These are phyloP conservation scores for Sebastes cheni DNA, from an alignment of 2,797 vertebrate genomes.

Conservation along the genomic window DNA sequence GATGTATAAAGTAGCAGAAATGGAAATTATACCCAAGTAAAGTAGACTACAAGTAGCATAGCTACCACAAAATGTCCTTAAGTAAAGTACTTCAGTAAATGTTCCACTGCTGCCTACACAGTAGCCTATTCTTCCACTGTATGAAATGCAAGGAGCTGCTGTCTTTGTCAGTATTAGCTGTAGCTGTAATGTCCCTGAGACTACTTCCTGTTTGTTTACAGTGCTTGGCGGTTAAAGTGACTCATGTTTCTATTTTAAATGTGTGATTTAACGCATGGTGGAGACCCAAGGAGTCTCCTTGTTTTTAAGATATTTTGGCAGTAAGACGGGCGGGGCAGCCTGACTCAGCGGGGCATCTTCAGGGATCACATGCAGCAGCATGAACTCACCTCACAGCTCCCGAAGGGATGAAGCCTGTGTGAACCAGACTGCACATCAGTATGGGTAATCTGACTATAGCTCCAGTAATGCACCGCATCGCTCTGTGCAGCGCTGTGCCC, in stretches of 20 bases:
- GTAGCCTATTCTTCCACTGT: neutral
- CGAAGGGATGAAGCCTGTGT: slow-evolving; percentile 15
- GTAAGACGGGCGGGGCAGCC: neutral
- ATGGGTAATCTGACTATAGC: slow-evolving; percentile 19
- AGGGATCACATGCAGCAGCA: slow-evolving; percentile 13
- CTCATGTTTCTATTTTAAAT: neutral
- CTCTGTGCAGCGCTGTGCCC: slow-evolving; percentile 17
- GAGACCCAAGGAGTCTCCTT: neutral
- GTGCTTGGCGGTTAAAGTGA: neutral
- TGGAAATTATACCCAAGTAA: neutral
- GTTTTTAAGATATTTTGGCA: slow-evolving; percentile 20
- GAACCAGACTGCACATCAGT: slow-evolving; percentile 39
- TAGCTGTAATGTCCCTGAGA: neutral
- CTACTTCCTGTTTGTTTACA: neutral
- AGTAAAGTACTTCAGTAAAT: neutral
- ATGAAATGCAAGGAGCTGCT: neutral
- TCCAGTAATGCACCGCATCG: neutral
- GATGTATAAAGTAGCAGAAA: neutral
- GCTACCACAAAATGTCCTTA: no score
- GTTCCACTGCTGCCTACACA: neutral
- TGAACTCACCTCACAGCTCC: slow-evolving; percentile 34
- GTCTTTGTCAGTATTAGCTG: neutral
- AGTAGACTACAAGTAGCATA: neutral
- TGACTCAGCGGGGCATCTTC: slow-evolving; percentile 18
- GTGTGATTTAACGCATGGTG: neutral